Evolutionary conservation across 2,888 invertebrate genomes (phyloP).

Genomic region (Acanthosepion esculentum): DNA sequence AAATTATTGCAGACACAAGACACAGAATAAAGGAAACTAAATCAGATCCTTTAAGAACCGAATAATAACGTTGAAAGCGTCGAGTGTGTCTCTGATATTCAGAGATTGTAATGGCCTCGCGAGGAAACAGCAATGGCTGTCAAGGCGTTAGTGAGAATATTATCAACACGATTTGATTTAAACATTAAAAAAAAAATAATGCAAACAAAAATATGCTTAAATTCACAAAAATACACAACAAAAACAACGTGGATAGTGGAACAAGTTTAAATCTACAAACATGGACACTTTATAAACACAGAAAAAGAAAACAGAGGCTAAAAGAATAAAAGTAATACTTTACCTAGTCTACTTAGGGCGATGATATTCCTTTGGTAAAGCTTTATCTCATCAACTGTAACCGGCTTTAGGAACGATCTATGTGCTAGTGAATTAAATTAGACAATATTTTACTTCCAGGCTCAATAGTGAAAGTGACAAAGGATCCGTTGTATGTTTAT

Average conservation of each 20-base stretch:
- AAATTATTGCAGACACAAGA: neutral
- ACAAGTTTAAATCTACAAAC: neutral
- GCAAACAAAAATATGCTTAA: neutral
- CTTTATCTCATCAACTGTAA: neutral
- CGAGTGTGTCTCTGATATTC: neutral
- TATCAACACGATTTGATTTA: neutral
- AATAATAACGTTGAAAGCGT: slow-evolving; percentile 11
- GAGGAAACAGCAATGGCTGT: slow-evolving; percentile 20
- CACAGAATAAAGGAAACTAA: neutral
- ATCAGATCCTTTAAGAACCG: neutral
- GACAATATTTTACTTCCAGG: slow-evolving; percentile 38
- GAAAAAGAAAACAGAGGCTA: neutral
- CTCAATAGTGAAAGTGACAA: slow-evolving; percentile 44
- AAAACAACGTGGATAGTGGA: too few relatives aligned
- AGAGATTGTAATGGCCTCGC: neutral
- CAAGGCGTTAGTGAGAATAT: neutral
- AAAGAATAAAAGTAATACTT: neutral
- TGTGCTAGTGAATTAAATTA: slow-evolving; percentile 1
- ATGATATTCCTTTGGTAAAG: slow-evolving; percentile 35
- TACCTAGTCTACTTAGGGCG: slow-evolving; percentile 40
- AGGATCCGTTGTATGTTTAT: slow-evolving; percentile 47
- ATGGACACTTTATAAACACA: neutral
- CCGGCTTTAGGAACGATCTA: neutral
- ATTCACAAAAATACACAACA: neutral
- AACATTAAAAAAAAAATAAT: neutral